Percentiles rank a stretch among this genome's conserved stretches.
Evolutionary conservation across 2,113 vertebrate genomes (phyloP).

Genomic region (Anarrhichthys ocellatus): DNA sequence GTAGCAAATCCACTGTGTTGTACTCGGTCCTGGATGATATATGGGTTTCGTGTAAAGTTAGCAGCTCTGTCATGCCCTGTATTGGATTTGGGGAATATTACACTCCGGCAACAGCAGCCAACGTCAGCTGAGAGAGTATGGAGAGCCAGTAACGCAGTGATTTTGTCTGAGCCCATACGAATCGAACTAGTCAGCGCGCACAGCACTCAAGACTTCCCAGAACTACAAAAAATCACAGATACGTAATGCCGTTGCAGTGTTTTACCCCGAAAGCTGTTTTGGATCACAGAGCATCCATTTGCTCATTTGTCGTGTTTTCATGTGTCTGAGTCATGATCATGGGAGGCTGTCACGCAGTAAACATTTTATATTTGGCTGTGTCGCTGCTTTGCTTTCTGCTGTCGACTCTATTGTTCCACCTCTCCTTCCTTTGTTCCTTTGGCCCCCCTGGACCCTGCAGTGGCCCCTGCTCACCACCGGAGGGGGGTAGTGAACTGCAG

Average conservation of each 20-base stretch:
- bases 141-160: neutral
- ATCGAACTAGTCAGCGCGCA: too few species aligned
- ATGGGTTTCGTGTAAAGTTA: neutral
- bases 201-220: too few species aligned
- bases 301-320: too few species aligned
- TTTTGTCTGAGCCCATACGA: neutral
- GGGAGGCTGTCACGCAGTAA: too few species aligned
- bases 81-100: neutral
- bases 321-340: too few species aligned
- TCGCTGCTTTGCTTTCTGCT: neutral
- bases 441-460: constrained; percentile 19
- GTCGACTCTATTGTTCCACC: constrained; percentile 42
- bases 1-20: too few species aligned
- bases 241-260: too few species aligned
- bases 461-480: constrained; percentile 45
- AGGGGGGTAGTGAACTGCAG: constrained; percentile 71
- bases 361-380: neutral
- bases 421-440: constrained; percentile 72
- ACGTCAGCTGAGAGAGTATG: neutral
- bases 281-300: too few species aligned
- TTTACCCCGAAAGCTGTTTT: too few species aligned
- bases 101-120: neutral
- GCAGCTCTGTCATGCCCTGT: neutral
- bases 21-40: too few species aligned
- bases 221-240: too few species aligned